Evolutionary conservation across 2,888 invertebrate species (phyloP), one percentile per base, ranked within the genome.

Genomic region (Autographa gamma): DNA sequence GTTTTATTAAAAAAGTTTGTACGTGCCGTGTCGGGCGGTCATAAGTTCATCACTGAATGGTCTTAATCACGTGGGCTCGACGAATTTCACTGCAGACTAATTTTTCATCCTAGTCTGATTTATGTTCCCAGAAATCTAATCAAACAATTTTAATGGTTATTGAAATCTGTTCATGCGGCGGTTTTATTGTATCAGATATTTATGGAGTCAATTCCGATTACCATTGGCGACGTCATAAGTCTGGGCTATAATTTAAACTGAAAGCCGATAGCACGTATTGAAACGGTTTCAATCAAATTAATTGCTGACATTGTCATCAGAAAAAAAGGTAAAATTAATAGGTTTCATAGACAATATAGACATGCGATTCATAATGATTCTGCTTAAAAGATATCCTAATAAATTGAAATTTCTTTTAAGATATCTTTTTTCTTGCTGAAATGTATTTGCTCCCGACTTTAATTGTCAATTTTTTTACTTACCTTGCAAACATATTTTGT

Each of bases 1-100:
- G 86, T 93, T 93, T 93, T 94, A 93, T 93, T 93, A 93, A 93
- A 94, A 94, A 94, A 93, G 88, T 93, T 94, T 76, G 75, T 63
- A 69, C 79, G 76, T 77, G 69, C 83, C 79, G 83, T n/a, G 48
- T 82, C 79, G 82, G 82, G 59, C 69, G 71, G 74, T 76, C 66
- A 56, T 56, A 56, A 56, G 54, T 56, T 56, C 54, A 71, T 85
- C 79, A 60, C 68, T 61, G 60, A 79, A 77, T 80, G 77, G 71
- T 74, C 72, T 74, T 79, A 71, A 77, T 77, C 61, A 62, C 48
- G 43, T 43, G 43, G 32, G 61, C 65, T 69, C 56, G 63, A 59
- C n/a, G 43, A 8, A 69, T 79, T 70, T 71, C 56, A 67, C 63
- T 71, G 60, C 56, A 11, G 38, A 4, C 16, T 38, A 48, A 60